Evolutionary conservation across 2,113 vertebrate genomes (phyloP).

Genomic region (Scophthalmus maximus): DNA sequence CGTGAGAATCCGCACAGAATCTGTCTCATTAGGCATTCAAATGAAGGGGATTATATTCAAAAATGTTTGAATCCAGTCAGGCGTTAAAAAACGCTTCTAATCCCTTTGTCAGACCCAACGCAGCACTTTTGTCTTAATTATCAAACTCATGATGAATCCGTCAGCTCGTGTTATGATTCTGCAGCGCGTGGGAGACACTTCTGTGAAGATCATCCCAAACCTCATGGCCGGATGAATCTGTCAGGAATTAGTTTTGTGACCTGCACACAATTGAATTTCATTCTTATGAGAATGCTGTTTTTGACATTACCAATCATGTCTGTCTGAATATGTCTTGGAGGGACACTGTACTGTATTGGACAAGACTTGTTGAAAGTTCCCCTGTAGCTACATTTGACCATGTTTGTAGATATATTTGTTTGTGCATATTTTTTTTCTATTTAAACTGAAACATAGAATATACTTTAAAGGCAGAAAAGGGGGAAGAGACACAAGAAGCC

Average conservation of each 20-base stretch:
- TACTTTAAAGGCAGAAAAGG: background rate
- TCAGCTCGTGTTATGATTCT: slow-evolving; percentile 39
- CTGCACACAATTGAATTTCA: slow-evolving; percentile 27
- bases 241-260: slow-evolving; percentile 12
- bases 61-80: slow-evolving; percentile 53
- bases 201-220: slow-evolving; percentile 31
- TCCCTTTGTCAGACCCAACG: slow-evolving; percentile 69
- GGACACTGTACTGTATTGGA: background rate
- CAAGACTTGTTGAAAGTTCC: too few relatives aligned
- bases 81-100: slow-evolving; percentile 66
- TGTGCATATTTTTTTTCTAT: background rate
- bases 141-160: slow-evolving; percentile 50
- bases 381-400: background rate
- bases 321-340: background rate
- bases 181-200: slow-evolving; percentile 26
- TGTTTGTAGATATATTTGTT: background rate
- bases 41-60: slow-evolving; percentile 69
- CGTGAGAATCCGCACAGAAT: slow-evolving; percentile 60
- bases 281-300: slow-evolving; percentile 3
- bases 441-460: background rate
- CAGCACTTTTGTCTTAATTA: slow-evolving; percentile 53
- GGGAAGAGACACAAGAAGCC: background rate
- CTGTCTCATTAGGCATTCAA: slow-evolving; percentile 71
- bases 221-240: slow-evolving; percentile 32
- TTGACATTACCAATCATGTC: background rate